Evolutionary conservation across 2,888 invertebrate genomes (phyloP).

Genomic region (Dione juno): DNA sequence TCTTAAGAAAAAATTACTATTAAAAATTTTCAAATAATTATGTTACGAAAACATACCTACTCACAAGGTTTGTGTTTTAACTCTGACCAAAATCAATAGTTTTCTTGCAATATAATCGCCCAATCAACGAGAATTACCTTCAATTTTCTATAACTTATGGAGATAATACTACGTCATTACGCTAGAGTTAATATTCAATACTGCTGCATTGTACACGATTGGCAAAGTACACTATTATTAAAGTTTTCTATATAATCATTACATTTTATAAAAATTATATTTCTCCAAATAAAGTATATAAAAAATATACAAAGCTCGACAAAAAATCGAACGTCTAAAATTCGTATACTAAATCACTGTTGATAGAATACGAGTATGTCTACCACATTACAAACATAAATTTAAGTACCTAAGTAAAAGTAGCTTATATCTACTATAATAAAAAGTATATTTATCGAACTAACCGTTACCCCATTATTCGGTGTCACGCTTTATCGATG

Average conservation of each 20-base stretch:
- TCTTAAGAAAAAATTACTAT: background rate
- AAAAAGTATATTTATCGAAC: slow-evolving; percentile 4
- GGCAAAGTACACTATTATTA: background rate
- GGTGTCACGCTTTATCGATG: slow-evolving; percentile 35
- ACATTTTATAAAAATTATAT: no score
- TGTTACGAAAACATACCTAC: background rate
- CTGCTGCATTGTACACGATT: background rate
- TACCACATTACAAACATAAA: background rate
- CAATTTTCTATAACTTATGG: slow-evolving; percentile 12
- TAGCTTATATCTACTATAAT: no score
- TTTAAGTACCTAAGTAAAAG: no score
- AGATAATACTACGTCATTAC: slow-evolving; percentile 7
- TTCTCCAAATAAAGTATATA: no score
- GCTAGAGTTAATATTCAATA: background rate
- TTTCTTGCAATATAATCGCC: background rate
- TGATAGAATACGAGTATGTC: background rate
- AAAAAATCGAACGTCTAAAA: no score
- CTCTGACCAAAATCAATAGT: background rate
- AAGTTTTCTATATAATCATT: no score
- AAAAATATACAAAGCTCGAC: no score
- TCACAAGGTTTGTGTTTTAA: background rate
- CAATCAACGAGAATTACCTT: background rate
- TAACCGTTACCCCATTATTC: slow-evolving; percentile 31
- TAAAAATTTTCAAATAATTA: background rate
- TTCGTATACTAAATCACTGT: background rate